Percentiles rank a stretch among this genome's conserved stretches.
phyloP scores from a whole-genome alignment of 2,797 vertebrate species.

The Anguilla megastoma region DNA sequence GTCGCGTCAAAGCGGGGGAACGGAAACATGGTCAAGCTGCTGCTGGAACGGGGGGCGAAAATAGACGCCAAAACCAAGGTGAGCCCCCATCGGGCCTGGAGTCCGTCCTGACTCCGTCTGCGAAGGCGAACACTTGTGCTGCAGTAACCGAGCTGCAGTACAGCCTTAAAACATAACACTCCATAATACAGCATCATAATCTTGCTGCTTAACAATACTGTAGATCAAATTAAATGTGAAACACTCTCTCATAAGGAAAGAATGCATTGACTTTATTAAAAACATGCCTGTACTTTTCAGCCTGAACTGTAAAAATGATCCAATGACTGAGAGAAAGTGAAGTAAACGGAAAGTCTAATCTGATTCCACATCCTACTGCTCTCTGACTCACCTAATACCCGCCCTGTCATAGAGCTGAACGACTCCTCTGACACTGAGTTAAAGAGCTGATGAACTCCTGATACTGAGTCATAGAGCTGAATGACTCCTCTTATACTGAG shows the following conservation, averaged over 20 bases:
- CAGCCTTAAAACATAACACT: not conserved
- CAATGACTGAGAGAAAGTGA: not conserved
- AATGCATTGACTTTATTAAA: no score
- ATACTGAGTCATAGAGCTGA: not conserved
- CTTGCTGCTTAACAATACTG: not conserved
- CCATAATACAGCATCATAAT: not conserved
- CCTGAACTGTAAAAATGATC: not conserved
- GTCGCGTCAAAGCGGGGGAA: constrained; percentile 97
- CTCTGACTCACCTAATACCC: not conserved
- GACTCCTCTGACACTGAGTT: not conserved
- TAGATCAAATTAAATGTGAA: no score
- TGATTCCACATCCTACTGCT: not conserved
- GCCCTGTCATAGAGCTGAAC: not conserved
- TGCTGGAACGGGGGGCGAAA: constrained; percentile 88
- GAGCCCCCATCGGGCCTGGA: constrained; percentile 40
- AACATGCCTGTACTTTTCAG: no score
- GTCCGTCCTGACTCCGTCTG: not conserved
- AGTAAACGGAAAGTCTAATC: not conserved
- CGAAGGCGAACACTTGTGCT: not conserved
- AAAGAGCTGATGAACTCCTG: not conserved
- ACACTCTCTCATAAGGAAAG: no score
- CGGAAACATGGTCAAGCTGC: constrained; percentile 92
- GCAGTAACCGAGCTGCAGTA: no score
- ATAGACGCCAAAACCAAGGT: constrained; percentile 97
- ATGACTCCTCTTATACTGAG: not conserved